phyloP scores from a whole-genome alignment of 2,888 invertebrate genomes.

The Pristionchus fissidentatus region DNA sequence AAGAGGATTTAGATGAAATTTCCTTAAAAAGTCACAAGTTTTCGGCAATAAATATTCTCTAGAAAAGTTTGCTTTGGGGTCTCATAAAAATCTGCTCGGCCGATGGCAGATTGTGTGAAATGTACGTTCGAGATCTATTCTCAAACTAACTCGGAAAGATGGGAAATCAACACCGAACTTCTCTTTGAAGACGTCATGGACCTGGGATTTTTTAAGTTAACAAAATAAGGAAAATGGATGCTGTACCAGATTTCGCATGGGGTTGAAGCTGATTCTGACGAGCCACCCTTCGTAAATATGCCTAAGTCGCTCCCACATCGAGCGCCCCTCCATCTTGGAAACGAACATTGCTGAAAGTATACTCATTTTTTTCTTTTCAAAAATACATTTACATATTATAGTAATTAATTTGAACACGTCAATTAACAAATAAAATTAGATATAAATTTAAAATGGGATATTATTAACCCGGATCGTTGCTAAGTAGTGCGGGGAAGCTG shows the following conservation, averaged over 20 bases:
- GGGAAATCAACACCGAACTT: background rate
- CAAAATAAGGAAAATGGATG: background rate
- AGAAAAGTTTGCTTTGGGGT: too few relatives aligned
- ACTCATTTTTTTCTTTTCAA: too few relatives aligned
- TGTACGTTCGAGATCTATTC: too few relatives aligned
- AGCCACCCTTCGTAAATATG: background rate
- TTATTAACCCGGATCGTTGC: constrained; percentile 3
- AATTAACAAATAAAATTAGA: background rate
- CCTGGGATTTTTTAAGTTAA: background rate
- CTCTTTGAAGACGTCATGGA: background rate
- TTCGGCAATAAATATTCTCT: too few relatives aligned
- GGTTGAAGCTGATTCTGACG: background rate
- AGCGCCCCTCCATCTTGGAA: background rate
- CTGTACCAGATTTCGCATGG: background rate
- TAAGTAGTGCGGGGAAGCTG: background rate
- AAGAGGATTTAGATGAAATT: background rate
- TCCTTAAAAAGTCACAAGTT: too few relatives aligned
- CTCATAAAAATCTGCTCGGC: too few relatives aligned
- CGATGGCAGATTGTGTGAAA: too few relatives aligned
- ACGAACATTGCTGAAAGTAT: background rate
- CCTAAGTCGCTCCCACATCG: background rate
- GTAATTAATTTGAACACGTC: background rate
- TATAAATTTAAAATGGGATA: background rate
- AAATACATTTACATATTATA: too few relatives aligned
- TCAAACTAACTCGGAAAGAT: too few relatives aligned